Percentiles rank a stretch among this genome's conserved stretches.
phyloP scores from a whole-genome alignment of 2,113 vertebrate species.

The Gorilla gorilla region DNA sequence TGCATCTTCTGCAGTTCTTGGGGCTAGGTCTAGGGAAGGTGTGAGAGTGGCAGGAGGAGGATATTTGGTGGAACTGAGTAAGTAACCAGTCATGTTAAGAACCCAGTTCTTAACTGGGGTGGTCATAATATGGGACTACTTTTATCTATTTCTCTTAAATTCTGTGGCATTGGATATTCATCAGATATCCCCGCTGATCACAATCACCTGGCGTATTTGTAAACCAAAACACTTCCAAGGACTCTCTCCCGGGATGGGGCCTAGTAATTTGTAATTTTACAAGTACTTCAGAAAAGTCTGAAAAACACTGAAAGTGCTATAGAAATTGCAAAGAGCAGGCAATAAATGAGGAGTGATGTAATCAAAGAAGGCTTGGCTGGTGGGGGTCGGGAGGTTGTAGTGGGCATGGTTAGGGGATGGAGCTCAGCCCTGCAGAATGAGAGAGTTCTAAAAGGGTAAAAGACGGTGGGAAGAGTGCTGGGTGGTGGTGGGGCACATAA shows the following conservation, averaged over 20 bases:
- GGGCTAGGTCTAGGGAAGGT: neutral
- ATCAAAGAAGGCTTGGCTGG: neutral
- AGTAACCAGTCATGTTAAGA: neutral
- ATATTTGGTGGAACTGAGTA: neutral
- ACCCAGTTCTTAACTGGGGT: neutral
- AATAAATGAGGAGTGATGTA: neutral
- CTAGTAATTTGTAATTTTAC: neutral
- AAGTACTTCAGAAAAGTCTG: neutral
- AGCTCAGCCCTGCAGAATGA: neutral
- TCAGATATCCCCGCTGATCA: neutral
- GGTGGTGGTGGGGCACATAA: rapidly evolving
- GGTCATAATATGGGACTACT: neutral
- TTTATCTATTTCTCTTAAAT: neutral
- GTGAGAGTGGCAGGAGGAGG: neutral
- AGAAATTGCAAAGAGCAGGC: neutral
- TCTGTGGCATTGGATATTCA: neutral
- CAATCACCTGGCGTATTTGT: neutral
- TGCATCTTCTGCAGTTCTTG: neutral
- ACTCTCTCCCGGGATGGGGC: neutral
- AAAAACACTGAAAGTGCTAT: neutral
- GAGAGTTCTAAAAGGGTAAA: neutral
- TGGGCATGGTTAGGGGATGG: no score
- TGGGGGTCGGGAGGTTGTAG: no score
- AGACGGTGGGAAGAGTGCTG: no score
- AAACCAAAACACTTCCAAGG: neutral